phyloP scores from a whole-genome alignment of 2,888 invertebrate species.

The Chalcosyrphus nemorum region DNA sequence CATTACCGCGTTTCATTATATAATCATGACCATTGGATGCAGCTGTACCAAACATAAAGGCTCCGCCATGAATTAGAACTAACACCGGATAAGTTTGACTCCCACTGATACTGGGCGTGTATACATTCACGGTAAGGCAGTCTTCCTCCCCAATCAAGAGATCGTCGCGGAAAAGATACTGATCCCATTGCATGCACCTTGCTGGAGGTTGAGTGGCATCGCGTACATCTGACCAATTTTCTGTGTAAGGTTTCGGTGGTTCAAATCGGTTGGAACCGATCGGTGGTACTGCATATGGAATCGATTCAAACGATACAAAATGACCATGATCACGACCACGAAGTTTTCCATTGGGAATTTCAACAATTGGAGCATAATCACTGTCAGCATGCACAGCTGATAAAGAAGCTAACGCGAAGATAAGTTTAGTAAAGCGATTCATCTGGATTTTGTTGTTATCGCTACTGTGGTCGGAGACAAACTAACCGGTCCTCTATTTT shows the following conservation, averaged over 20 bases:
- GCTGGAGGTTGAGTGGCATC: conserved; percentile 84
- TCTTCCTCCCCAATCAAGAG: conserved; percentile 85
- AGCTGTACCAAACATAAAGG: conserved; percentile 86
- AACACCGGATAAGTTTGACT: conserved; percentile 84
- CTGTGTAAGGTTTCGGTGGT: conserved; percentile 76
- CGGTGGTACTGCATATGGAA: conserved; percentile 87
- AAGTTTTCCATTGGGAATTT: conserved; percentile 76
- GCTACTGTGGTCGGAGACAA: neutral
- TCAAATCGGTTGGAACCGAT: conserved; percentile 85
- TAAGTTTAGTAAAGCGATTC: neutral
- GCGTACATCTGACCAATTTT: conserved; percentile 75
- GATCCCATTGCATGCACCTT: conserved; percentile 86
- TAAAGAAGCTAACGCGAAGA: neutral
- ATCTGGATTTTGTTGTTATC: neutral
- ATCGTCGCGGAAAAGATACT: conserved; percentile 78
- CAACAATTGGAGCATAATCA: conserved; percentile 68
- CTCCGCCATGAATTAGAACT: conserved; percentile 87
- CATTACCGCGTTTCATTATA: conserved; percentile 85
- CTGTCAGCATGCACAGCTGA: neutral
- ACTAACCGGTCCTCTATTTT: neutral
- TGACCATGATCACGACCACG: conserved; percentile 76
- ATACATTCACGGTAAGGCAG: conserved; percentile 86
- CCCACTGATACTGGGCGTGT: conserved; percentile 82
- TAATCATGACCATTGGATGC: conserved; percentile 83
- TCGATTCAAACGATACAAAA: conserved; percentile 85